Percentiles rank a stretch among this genome's conserved stretches.
These are phyloP conservation scores for Octonoba sinensis DNA, from an alignment of 2,888 invertebrate species.

Conservation along the genomic window DNA sequence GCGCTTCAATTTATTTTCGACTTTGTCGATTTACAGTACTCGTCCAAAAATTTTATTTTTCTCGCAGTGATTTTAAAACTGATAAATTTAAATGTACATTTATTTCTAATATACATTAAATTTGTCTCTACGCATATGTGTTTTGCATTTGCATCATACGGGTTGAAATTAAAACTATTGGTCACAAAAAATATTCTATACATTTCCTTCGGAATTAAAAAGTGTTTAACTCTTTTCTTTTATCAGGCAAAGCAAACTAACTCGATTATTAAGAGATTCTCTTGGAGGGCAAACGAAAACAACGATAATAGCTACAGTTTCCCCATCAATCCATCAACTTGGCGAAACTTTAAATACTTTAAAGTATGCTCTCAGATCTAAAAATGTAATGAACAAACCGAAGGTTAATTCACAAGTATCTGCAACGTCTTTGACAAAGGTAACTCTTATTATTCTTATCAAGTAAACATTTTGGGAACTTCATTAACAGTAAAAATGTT, in stretches of 20 bases:
- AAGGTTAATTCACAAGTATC: conserved; percentile 78
- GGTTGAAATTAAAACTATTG: no score
- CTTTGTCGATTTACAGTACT: not conserved
- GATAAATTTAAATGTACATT: no score
- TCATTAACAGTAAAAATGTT: no score
- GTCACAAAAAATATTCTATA: no score
- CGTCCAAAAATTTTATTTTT: no score
- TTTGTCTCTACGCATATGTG: no score
- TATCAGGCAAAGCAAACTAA: conserved; percentile 92
- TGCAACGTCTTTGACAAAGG: conserved; percentile 78
- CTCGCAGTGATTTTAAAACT: no score
- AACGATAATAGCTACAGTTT: conserved; percentile 95
- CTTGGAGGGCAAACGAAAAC: conserved; percentile 97
- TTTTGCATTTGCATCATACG: no score
- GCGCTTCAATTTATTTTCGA: no score
- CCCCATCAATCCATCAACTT: conserved; percentile 86
- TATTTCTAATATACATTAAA: no score
- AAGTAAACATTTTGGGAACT: no score
- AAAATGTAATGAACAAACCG: conserved; percentile 92
- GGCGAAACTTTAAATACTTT: conserved; percentile 95
- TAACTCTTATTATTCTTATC: conserved; percentile 65
- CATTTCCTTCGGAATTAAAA: no score
- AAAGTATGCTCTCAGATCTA: conserved; percentile 94
- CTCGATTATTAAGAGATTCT: conserved; percentile 93
- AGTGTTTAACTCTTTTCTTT: not conserved